Evolutionary conservation across 2,113 vertebrate genomes (phyloP).

Genomic region (Pontoporia blainvillei): DNA sequence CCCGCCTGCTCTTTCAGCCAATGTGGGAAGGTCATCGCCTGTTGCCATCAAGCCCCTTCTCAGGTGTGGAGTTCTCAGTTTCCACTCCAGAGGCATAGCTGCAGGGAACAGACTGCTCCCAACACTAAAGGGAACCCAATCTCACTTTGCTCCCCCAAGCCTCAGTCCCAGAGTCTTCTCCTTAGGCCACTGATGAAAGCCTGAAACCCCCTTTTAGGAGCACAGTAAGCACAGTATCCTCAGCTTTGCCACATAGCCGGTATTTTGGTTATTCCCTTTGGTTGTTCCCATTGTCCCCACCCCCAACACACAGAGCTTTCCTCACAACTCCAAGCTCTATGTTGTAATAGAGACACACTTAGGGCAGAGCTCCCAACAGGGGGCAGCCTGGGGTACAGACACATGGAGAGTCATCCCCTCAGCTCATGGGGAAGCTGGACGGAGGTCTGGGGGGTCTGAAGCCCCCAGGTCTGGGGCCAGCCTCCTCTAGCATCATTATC

Average conservation of each 20-base stretch:
- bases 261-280: too few relatives aligned
- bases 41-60: background rate
- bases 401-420: fast-evolving
- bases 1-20: background rate
- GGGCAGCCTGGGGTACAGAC: too few relatives aligned
- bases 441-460: background rate
- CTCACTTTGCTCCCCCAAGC: too few relatives aligned
- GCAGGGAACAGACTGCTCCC: background rate
- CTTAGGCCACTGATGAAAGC: background rate
- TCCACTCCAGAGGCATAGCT: background rate
- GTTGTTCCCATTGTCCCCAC: too few relatives aligned
- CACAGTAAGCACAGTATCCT: background rate
- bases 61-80: background rate
- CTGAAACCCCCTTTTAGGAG: background rate
- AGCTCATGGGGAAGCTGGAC: background rate
- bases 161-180: background rate
- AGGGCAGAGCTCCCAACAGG: background rate
- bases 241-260: background rate
- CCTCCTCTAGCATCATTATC: background rate
- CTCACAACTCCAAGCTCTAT: background rate
- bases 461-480: background rate
- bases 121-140: background rate
- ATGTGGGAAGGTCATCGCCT: background rate
- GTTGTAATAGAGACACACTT: background rate
- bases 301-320: background rate